Evolutionary conservation across 2,113 vertebrate species (phyloP).

Genomic region (Eudyptes chrysolophus): DNA sequence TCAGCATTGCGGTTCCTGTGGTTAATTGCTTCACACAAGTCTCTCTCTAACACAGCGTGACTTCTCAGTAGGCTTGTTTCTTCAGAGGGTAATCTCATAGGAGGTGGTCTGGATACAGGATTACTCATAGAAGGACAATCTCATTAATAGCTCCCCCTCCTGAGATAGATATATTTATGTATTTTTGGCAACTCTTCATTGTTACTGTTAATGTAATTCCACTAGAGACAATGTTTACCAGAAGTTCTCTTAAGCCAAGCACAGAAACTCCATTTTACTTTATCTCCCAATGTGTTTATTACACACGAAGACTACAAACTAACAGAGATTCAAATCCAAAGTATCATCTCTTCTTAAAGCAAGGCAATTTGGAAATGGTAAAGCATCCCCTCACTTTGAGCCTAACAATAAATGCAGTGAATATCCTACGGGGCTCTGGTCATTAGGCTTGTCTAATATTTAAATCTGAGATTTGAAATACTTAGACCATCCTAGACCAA

Average conservation of each 20-base stretch:
- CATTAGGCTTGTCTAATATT: not conserved
- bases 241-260: not conserved
- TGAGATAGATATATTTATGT: not conserved
- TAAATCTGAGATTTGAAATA: not conserved
- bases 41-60: not conserved
- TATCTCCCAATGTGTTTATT: not conserved
- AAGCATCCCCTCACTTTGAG: not conserved
- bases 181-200: slow-evolving; percentile 32
- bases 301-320: not conserved
- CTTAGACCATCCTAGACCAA: not conserved
- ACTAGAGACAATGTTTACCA: not conserved
- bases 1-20: not conserved
- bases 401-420: not conserved
- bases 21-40: slow-evolving; percentile 26
- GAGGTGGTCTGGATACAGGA: slow-evolving; percentile 33
- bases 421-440: not conserved
- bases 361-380: not conserved
- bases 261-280: not conserved
- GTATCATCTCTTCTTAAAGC: not conserved
- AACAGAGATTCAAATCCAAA: not conserved
- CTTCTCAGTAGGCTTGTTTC: slow-evolving; percentile 36
- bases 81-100: slow-evolving; percentile 49
- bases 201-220: not conserved
- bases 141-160: slow-evolving; percentile 51
- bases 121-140: slow-evolving; percentile 47